Conservation (phyloP, 2,888 invertebrate genomes). For the Agrochola litura region DNA sequence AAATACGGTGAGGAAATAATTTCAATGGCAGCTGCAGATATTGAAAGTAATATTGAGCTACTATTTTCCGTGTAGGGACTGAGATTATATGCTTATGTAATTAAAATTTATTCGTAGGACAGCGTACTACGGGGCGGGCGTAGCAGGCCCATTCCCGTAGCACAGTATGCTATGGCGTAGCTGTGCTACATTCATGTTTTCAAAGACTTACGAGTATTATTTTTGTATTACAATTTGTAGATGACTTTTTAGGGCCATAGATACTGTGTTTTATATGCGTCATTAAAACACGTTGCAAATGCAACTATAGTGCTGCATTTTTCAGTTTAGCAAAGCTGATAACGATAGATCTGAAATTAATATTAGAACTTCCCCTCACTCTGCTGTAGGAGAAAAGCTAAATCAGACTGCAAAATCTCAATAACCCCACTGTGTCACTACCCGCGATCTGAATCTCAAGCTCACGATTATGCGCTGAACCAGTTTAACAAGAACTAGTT, state of each 20-base stretch:
- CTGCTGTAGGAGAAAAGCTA: not conserved
- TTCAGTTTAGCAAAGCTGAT: not conserved
- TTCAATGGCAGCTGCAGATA: not conserved
- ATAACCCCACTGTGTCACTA: conserved; percentile 43
- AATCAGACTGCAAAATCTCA: not conserved
- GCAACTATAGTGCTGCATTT: not conserved
- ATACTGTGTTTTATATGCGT: too few species aligned
- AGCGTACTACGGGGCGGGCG: not conserved
- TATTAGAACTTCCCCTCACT: not conserved
- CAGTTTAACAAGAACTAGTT: conserved; percentile 67
- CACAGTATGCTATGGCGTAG: not conserved
- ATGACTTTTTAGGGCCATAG: not conserved
- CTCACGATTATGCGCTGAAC: conserved; percentile 62
- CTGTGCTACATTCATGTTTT: not conserved
- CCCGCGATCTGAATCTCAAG: conserved; percentile 48
- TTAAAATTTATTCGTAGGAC: not conserved
- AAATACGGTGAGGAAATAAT: not conserved
- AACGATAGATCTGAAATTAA: not conserved
- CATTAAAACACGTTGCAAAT: too few species aligned
- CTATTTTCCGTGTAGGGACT: not conserved
- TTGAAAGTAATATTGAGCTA: not conserved
- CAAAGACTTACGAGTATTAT: too few species aligned
- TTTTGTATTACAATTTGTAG: not conserved
- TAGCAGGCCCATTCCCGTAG: not conserved
- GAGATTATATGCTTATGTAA: too few species aligned